Evolutionary conservation across 2,888 invertebrate genomes (phyloP).

Genomic region (Itoplectis maculator): DNA sequence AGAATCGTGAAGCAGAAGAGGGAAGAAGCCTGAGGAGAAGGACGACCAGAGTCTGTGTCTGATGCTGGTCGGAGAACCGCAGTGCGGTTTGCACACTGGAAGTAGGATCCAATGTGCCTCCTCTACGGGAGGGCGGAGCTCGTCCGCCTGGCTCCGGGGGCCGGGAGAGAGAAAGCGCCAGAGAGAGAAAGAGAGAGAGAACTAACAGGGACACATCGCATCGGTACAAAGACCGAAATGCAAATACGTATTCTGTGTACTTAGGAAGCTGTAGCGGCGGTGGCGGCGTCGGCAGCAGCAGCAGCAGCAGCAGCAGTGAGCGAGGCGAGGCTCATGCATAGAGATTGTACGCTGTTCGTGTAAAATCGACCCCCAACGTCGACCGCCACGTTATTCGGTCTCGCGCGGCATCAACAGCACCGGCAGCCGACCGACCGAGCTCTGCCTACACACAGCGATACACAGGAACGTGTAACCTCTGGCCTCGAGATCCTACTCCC

Average conservation of each 20-base stretch:
- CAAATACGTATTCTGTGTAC: conserved; percentile 84
- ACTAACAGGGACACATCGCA: conserved; percentile 73
- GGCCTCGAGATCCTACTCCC: conserved; percentile 13
- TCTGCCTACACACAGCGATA: not conserved
- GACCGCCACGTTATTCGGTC: conserved; percentile 47
- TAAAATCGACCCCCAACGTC: conserved; percentile 76
- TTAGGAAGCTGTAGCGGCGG: conserved; percentile 82
- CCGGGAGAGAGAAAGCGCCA: conserved; percentile 17
- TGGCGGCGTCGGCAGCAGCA: too few species aligned
- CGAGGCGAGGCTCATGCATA: conserved; percentile 83
- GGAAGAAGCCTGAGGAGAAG: conserved; percentile 22
- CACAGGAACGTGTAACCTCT: conserved; percentile 31
- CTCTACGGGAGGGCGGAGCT: conserved; percentile 64
- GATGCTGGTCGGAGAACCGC: conserved; percentile 72
- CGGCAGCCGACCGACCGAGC: not conserved
- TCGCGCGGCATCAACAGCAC: conserved; percentile 35
- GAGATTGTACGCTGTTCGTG: conserved; percentile 82
- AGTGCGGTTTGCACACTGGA: conserved; percentile 80
- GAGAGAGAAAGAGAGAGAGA: conserved; percentile 47
- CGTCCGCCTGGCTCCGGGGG: conserved; percentile 29
- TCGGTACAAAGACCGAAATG: conserved; percentile 83
- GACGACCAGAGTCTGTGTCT: conserved; percentile 60
- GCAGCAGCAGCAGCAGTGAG: too few species aligned
- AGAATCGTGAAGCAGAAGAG: conserved; percentile 37
- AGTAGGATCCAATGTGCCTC: conserved; percentile 72